Evolutionary conservation across 2,888 invertebrate genomes (phyloP).

Genomic region (Tetramorium bicarinatum): DNA sequence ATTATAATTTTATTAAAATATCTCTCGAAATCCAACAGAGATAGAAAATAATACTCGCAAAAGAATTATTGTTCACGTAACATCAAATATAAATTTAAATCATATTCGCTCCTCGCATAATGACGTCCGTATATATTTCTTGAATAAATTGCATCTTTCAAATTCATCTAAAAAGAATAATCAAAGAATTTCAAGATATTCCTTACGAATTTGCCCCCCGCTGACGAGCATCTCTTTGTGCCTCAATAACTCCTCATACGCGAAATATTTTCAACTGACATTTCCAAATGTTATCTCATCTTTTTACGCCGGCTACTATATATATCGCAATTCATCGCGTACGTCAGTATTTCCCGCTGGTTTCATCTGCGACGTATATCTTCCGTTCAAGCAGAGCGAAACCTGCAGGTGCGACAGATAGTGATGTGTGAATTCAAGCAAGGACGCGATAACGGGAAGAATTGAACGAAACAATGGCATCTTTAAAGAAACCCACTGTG

Average conservation of each 20-base stretch:
- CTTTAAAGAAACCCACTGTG: background rate
- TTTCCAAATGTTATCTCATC: slow-evolving; percentile 25
- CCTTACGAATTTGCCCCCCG: background rate
- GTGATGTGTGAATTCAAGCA: background rate
- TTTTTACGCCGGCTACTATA: background rate
- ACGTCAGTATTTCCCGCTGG: slow-evolving; percentile 17
- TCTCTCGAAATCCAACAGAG: background rate
- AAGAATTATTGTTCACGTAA: background rate
- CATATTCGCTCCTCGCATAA: background rate
- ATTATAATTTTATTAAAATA: background rate
- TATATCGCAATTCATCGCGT: slow-evolving; percentile 12
- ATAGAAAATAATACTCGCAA: background rate
- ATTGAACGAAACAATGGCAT: background rate
- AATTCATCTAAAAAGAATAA: background rate
- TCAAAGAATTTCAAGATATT: background rate
- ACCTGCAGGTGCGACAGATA: background rate
- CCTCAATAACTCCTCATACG: slow-evolving; percentile 21
- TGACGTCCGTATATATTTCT: background rate
- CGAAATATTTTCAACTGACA: slow-evolving; percentile 14
- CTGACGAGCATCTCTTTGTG: background rate
- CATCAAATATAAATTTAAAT: background rate
- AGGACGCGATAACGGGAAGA: background rate
- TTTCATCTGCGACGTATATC: slow-evolving; percentile 29
- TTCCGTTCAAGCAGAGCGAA: background rate
- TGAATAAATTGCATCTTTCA: background rate